Evolutionary conservation across 2,888 invertebrate genomes (phyloP), one percentile per base, ranked within the genome.

Genomic region (Liposcelis brunnea): DNA sequence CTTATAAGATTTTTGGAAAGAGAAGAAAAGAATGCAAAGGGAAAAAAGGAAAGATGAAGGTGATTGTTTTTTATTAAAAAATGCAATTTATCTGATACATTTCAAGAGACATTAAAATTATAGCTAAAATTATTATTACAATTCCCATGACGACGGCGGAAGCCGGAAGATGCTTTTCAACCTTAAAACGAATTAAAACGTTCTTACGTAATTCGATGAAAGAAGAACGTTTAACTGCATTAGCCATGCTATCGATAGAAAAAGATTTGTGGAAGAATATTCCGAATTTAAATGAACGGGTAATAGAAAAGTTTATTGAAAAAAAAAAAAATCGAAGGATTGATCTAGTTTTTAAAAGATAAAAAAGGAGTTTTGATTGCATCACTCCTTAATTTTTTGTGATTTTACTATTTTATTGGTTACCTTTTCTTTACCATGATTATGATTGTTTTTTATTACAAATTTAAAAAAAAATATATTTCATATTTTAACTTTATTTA

Each of bases 211-310:
- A 19, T 21, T 42, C 48, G 10, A 49, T 49, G 46, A 34, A 31
- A 10, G 44, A 49, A 31, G 48, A 49, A 8, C 32, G 49, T 15
- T 35, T 49, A n/a, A 43, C 11, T 31, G 43, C 46, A 10, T 36
- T 49, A 10, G 48, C 48, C 21, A 47, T 49, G 49, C 19, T 46
- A 10, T 49, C 49, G 40, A 46, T 49, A 35, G 49, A 51, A 43
- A 47, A 48, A 21, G 21, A 37, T 11, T 45, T 51, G 42, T 43
- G 48, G 8, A 18, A 19, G 12, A 15, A 34, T 31, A 48, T 48
- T 4, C 18, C 18, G 16, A 37, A 15, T 2, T 45, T 47, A 16
- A 12, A 36, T 5, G 18, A 47, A 5, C 3, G 10, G n/a, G 34
- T 19, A 15, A 14, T 42, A n/a, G n/a, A 35, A 16, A 14, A 15